A percentile compares a stretch with the other conserved stretches of the same genome.
Evolutionary conservation across 2,888 invertebrate genomes (phyloP).

Genomic region (Pristionchus mayeri): DNA sequence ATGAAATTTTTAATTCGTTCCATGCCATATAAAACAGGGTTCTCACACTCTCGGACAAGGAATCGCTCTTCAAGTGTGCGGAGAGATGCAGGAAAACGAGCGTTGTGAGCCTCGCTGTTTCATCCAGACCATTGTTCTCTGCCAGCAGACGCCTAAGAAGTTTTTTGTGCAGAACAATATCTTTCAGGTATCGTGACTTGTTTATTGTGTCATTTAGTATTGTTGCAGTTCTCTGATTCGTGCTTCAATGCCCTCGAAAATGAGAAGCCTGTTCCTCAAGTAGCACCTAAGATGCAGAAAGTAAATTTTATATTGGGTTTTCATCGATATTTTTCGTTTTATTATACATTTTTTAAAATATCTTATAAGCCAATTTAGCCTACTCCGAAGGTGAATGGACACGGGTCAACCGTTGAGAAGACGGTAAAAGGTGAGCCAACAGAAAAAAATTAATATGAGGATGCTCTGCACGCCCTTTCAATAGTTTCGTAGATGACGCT

Average conservation of each 20-base stretch:
- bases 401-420: constrained; percentile 10
- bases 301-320: not conserved
- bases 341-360: not conserved
- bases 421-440: not conserved
- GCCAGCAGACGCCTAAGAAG: constrained; percentile 92
- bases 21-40: no score
- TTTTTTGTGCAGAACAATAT: constrained; percentile 99
- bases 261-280: not conserved
- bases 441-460: not conserved
- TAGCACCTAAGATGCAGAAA: not conserved
- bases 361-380: not conserved
- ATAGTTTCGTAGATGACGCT: no score
- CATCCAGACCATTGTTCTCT: constrained; percentile 97
- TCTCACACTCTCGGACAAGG: constrained; percentile 46
- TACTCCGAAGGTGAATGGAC: not conserved
- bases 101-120: constrained; percentile 88
- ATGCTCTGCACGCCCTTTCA: no score
- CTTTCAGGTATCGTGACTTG: constrained; percentile 79
- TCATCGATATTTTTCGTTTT: not conserved
- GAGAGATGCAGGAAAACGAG: constrained; percentile 95
- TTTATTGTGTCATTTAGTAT: not conserved
- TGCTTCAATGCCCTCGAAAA: constrained; percentile 49
- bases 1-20: no score
- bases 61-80: constrained; percentile 84
- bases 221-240: constrained; percentile 47